Conservation (phyloP, 2,888 invertebrate species). For the Ophion ellenae region DNA sequence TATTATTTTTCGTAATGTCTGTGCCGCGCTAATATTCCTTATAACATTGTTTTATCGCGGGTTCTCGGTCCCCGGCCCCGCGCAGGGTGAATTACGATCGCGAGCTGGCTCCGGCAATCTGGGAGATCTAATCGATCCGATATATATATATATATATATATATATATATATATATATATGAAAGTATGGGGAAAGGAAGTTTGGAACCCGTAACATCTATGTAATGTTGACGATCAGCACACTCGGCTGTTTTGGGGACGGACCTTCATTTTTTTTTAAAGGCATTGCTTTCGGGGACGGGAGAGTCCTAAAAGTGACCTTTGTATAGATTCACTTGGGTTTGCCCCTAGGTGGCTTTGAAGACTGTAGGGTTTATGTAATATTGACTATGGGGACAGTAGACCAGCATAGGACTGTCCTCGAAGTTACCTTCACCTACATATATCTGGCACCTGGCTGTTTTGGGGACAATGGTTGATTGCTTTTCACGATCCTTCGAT, state of each 20-base stretch:
- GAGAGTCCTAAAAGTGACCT: neutral
- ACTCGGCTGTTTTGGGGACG: neutral
- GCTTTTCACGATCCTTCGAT: too few species aligned
- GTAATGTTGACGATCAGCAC: neutral
- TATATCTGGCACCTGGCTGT: too few species aligned
- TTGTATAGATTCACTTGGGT: neutral
- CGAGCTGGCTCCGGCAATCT: constrained; percentile 51
- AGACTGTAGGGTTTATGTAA: neutral
- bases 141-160: constrained; percentile 36
- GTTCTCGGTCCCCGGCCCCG: neutral
- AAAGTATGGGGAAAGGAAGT: neutral
- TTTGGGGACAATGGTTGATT: too few species aligned
- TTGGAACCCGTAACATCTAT: neutral
- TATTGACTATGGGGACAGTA: neutral
- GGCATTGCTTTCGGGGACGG: neutral
- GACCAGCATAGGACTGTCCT: neutral
- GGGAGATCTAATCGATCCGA: constrained; percentile 59
- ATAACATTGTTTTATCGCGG: constrained; percentile 51
- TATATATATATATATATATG: neutral
- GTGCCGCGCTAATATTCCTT: constrained; percentile 43
- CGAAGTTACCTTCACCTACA: neutral
- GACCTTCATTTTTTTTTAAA: neutral
- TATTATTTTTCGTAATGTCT: constrained; percentile 53
- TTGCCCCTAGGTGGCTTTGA: neutral
- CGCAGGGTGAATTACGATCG: constrained; percentile 49